A percentile compares a stretch with the other conserved stretches of the same genome.
These are phyloP conservation scores for Macquaria ambigua DNA, from an alignment of 2,113 vertebrate genomes.

Conservation along the genomic window DNA sequence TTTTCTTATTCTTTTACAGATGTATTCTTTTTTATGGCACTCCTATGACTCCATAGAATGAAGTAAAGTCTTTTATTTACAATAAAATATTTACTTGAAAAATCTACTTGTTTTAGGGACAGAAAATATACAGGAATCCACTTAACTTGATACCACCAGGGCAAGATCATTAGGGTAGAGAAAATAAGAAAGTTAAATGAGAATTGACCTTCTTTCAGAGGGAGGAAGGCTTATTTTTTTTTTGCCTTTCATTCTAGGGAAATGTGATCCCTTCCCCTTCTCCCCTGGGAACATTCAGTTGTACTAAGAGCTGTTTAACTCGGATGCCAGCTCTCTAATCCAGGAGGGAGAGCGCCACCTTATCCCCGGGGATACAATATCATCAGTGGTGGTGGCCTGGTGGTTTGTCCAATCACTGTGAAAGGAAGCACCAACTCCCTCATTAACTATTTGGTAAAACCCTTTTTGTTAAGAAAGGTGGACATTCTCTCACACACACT, in stretches of 20 bases:
- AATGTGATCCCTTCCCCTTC: constrained; percentile 46
- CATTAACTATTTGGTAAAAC: too few relatives aligned
- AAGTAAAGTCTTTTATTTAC: neutral
- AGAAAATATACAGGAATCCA: neutral
- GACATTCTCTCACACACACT: too few relatives aligned
- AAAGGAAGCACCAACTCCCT: too few relatives aligned
- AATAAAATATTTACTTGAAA: neutral
- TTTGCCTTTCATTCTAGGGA: constrained; percentile 24
- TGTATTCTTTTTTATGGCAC: too few relatives aligned
- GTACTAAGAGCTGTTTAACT: constrained; percentile 48
- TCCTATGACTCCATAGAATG: too few relatives aligned
- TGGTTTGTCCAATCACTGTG: constrained; percentile 14
- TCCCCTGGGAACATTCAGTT: constrained; percentile 16
- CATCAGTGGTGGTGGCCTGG: constrained; percentile 3
- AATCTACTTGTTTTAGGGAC: neutral
- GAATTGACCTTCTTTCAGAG: constrained; percentile 20
- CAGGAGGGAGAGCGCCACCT: constrained; percentile 30
- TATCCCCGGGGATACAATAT: constrained; percentile 20
- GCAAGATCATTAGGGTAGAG: neutral
- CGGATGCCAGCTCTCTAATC: constrained; percentile 36
- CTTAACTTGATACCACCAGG: too few relatives aligned
- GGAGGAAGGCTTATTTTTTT: constrained; percentile 18
- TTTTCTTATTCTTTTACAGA: too few relatives aligned
- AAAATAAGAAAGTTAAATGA: neutral
- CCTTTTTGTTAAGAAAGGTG: too few relatives aligned